phyloP scores from a whole-genome alignment of 2,888 invertebrate species.

The Odontocolon sp. region DNA sequence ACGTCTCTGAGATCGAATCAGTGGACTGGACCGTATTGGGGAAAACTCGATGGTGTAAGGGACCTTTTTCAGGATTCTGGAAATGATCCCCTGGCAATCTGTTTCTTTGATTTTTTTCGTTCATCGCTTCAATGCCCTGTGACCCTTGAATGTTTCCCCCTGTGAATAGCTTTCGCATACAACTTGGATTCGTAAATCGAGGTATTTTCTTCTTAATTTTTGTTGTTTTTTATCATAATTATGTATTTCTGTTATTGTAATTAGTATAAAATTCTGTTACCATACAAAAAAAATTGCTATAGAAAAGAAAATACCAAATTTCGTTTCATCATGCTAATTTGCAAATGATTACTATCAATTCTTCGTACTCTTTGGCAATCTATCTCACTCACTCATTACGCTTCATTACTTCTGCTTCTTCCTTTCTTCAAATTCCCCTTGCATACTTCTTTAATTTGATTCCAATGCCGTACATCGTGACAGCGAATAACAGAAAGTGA shows the following conservation, averaged over 20 bases:
- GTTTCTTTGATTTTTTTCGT: not conserved
- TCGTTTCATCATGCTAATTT: too few species aligned
- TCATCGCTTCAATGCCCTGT: not conserved
- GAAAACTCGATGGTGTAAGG: not conserved
- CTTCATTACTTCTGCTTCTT: not conserved
- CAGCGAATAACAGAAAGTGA: not conserved
- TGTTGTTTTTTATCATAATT: too few species aligned
- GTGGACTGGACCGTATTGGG: not conserved
- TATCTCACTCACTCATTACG: not conserved
- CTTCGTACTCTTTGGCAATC: too few species aligned
- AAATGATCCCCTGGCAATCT: conserved; percentile 3
- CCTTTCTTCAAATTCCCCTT: not conserved
- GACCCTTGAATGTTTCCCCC: not conserved
- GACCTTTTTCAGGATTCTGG: not conserved
- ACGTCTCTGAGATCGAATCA: not conserved
- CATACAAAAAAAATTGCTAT: too few species aligned
- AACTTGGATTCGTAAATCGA: too few species aligned
- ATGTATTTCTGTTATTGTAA: too few species aligned
- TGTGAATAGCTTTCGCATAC: not conserved
- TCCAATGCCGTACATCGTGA: too few species aligned
- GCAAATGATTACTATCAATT: not conserved
- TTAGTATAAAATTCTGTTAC: too few species aligned
- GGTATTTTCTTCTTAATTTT: not conserved
- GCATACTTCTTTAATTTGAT: too few species aligned
- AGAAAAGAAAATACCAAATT: too few species aligned